A percentile compares a stretch with the other conserved stretches of the same genome.
Conservation (phyloP, 2,888 invertebrate genomes). For the Agriopis marginaria region DNA sequence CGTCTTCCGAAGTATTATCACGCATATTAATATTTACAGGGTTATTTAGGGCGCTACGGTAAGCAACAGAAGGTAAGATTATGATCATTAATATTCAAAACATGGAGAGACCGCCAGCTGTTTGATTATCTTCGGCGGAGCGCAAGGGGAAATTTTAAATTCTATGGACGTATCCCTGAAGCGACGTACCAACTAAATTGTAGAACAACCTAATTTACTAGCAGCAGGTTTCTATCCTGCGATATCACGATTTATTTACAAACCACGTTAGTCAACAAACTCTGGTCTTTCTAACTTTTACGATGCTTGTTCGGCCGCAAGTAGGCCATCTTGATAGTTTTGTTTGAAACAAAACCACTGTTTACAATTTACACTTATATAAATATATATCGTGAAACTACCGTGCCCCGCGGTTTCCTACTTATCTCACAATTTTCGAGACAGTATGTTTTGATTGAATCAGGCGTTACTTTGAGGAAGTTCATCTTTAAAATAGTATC, state of each 20-base stretch:
- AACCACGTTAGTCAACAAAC: slow-evolving; percentile 19
- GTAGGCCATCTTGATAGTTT: not conserved
- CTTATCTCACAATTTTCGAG: no score
- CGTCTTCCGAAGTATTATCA: slow-evolving; percentile 40
- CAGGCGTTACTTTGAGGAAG: no score
- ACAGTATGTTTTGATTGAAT: no score
- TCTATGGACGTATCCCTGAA: slow-evolving; percentile 60
- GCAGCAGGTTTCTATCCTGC: slow-evolving; percentile 41
- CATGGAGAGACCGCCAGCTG: slow-evolving; percentile 65
- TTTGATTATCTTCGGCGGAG: slow-evolving; percentile 72
- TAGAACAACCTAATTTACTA: slow-evolving; percentile 59
- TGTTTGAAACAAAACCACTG: not conserved
- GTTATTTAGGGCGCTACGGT: slow-evolving; percentile 45
- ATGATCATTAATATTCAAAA: slow-evolving; percentile 72
- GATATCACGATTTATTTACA: slow-evolving; percentile 21
- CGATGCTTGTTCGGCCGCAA: not conserved
- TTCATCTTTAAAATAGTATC: no score
- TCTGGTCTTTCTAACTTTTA: slow-evolving; percentile 15
- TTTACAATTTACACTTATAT: no score
- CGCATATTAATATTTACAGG: slow-evolving; percentile 46
- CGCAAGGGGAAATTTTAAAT: slow-evolving; percentile 67
- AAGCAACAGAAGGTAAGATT: slow-evolving; percentile 58
- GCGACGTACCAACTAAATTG: slow-evolving; percentile 59
- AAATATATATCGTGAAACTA: no score
- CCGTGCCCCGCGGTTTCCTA: no score